These are phyloP conservation scores for Spicauda simplicius DNA, from an alignment of 2,888 invertebrate genomes.

Conservation along the genomic window DNA sequence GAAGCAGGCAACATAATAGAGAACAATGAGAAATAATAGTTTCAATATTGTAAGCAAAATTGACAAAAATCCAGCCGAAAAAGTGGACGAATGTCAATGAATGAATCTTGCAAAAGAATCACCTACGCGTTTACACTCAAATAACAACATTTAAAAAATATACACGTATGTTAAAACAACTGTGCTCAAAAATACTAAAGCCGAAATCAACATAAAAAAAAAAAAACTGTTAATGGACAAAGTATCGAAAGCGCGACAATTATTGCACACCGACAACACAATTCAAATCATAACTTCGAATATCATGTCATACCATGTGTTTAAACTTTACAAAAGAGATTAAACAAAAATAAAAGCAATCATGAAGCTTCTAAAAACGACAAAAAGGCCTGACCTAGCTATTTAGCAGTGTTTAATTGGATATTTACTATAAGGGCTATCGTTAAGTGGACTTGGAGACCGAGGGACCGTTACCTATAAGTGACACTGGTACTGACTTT, in stretches of 20 bases:
- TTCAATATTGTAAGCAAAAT: slow-evolving; percentile 6
- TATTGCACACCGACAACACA: slow-evolving; percentile 64
- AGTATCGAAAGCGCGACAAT: slow-evolving; percentile 45
- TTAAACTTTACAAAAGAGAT: slow-evolving; percentile 44
- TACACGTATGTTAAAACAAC: slow-evolving; percentile 20
- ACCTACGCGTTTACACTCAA: background rate
- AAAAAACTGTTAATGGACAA: slow-evolving; percentile 48
- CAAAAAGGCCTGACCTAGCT: slow-evolving; percentile 79
- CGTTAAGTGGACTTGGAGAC: background rate
- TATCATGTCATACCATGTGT: slow-evolving; percentile 71
- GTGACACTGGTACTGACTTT: background rate
- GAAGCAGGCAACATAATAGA: slow-evolving; percentile 14
- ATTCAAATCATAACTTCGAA: slow-evolving; percentile 45
- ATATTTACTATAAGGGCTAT: background rate
- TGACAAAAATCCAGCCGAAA: background rate
- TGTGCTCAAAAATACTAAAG: slow-evolving; percentile 34
- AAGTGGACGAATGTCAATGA: background rate
- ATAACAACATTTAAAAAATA: slow-evolving; percentile 5
- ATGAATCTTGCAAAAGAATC: background rate
- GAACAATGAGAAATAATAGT: background rate
- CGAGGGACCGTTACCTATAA: background rate
- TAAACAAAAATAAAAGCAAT: slow-evolving; percentile 58
- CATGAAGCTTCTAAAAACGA: slow-evolving; percentile 63
- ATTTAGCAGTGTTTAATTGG: background rate
- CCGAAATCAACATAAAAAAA: slow-evolving; percentile 32